Percentiles rank a stretch among this genome's conserved stretches.
Conservation (phyloP, 2,888 invertebrate genomes). For the Himalopsyche japonica region DNA sequence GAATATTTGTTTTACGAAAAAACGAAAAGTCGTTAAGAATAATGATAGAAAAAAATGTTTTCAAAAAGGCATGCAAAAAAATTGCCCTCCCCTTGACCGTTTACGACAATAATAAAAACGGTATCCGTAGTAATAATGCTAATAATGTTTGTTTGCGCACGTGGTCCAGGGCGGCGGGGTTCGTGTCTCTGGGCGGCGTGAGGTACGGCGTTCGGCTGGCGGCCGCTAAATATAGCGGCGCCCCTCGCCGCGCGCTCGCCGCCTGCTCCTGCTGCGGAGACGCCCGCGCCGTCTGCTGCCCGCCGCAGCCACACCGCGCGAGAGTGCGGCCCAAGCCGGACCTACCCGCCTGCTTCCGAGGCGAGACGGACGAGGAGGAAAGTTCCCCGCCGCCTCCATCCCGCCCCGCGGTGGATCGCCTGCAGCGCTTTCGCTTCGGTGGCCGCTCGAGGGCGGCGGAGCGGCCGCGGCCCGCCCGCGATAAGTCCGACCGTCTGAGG, state of each 20-base stretch:
- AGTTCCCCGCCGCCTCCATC: slow-evolving; percentile 48
- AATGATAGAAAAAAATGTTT: no score
- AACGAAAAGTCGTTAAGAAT: no score
- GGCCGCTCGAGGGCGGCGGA: slow-evolving; percentile 60
- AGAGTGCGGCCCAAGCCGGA: slow-evolving; percentile 54
- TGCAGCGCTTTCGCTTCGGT: slow-evolving; percentile 78
- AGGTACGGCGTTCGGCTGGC: slow-evolving; percentile 72
- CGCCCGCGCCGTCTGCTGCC: slow-evolving; percentile 53
- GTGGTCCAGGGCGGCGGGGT: slow-evolving; percentile 44
- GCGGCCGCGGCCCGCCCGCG: slow-evolving; percentile 69
- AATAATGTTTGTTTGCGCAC: slow-evolving; percentile 2
- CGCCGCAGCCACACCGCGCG: slow-evolving; percentile 57
- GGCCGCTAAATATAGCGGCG: slow-evolving; percentile 55
- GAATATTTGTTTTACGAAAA: no score
- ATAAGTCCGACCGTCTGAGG: slow-evolving; percentile 62
- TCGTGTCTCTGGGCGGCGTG: slow-evolving; percentile 71
- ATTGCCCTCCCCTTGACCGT: neutral
- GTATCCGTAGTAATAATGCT: neutral
- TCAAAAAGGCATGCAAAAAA: neutral
- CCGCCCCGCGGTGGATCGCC: slow-evolving; percentile 78
- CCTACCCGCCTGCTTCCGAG: slow-evolving; percentile 61
- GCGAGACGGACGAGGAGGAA: slow-evolving; percentile 51
- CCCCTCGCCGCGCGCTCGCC: slow-evolving; percentile 55
- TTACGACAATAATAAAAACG: neutral
- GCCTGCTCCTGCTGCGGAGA: slow-evolving; percentile 49